Evolutionary conservation across 92 coral and sea anemone genomes (phyloP), one percentile per base, ranked within the genome.

Genomic region (Anthopleura xanthogrammica): DNA sequence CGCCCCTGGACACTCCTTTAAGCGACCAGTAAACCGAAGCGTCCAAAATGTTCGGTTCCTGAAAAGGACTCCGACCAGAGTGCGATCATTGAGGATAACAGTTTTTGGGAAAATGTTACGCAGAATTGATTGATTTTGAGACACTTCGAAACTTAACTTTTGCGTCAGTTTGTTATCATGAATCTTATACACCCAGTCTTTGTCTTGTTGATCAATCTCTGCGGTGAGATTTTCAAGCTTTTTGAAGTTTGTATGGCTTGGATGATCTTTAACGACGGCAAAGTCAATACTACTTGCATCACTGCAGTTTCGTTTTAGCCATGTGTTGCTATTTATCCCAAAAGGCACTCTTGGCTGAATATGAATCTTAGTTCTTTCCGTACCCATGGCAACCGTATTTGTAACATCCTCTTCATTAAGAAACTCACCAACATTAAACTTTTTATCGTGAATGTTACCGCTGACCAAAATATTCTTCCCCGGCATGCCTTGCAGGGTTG

Each of bases 21-120:
- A 85, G 23, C 83, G 88, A 8, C 94, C 94, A 12, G 85, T 39
- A 19, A 90, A 75, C 48, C 86, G 87, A 19, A 93, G 83, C 46
- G 92, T 90, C 97, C 97, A 93, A 76, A 90, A 90, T 20, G 97
- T 90, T 71, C 90, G 86, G 85, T 93, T 93, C 81, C 88, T 83
- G 6, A 88, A 41, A 66, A 93, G 75, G 20, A 46, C 77, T 6
- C 94, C 97, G 72, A 85, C 77, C 62, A 93, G 65, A 4, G 92
- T 75, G 20, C 71, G 79, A 46, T 93, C 97, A 57, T 90, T 84
- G 14, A 85, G 77, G 72, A 93, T 83, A 1, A 76, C 85, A 14
- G 94, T 93, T 52, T 84, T 80, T 39, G 94, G 94, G 80, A 90
- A 90, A 12, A 85, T 86, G 43, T 88, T 41, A 48, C 84, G 77